Conservation (phyloP, 2,113 vertebrate genomes). For the Ptyas mucosa region DNA sequence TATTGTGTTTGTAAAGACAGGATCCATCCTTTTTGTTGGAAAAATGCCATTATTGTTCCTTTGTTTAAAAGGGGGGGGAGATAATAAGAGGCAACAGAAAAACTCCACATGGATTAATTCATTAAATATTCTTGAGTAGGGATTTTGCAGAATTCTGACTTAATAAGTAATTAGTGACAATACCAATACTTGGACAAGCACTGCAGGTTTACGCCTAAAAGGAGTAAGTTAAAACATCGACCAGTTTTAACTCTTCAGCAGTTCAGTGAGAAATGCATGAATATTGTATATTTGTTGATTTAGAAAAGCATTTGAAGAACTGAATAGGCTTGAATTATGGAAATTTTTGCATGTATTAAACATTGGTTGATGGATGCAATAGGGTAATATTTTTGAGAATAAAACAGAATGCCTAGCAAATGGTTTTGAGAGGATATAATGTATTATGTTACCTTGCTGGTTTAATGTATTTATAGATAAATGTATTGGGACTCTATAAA, state of each 20-base stretch:
- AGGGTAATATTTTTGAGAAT: neutral
- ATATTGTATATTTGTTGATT: neutral
- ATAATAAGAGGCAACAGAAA: neutral
- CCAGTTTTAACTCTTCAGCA: neutral
- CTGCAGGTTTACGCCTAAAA: neutral
- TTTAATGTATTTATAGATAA: neutral
- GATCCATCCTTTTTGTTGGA: neutral
- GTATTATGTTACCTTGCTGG: neutral
- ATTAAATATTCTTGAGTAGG: neutral
- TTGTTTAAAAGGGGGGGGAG: neutral
- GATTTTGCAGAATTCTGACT: neutral
- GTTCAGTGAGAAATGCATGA: neutral
- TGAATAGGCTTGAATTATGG: neutral
- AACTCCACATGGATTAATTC: neutral
- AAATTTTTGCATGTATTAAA: neutral
- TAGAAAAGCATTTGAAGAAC: neutral
- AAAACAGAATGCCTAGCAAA: neutral
- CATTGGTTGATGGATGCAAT: neutral
- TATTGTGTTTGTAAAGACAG: neutral
- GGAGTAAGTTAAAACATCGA: neutral
- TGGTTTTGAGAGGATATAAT: neutral
- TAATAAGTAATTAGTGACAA: neutral
- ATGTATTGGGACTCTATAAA: neutral
- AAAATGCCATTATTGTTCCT: neutral
- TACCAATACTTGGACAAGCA: neutral